Evolutionary conservation across 2,888 invertebrate species (phyloP).

Genomic region (Ochropleura leucogaster): DNA sequence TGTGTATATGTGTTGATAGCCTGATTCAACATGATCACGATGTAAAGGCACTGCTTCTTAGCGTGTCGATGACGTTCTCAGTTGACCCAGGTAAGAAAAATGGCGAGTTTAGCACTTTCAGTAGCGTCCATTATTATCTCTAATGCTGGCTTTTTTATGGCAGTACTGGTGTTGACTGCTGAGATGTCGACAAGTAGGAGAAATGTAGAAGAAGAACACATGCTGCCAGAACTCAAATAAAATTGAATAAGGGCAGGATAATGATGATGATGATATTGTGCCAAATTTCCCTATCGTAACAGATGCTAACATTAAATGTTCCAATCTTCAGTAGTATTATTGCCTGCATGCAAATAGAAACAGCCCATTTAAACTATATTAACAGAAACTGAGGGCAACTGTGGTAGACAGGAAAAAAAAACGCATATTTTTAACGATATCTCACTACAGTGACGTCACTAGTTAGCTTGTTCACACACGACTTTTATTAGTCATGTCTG

Average conservation of each 20-base stretch:
- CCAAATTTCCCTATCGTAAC: neutral
- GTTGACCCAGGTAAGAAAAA: too few species aligned
- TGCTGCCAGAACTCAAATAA: neutral
- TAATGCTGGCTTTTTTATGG: too few species aligned
- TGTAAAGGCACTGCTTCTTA: too few species aligned
- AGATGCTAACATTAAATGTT: neutral
- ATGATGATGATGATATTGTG: neutral
- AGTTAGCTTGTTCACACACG: slow-evolving; percentile 55
- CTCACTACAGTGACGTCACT: slow-evolving; percentile 44
- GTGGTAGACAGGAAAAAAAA: slow-evolving; percentile 28
- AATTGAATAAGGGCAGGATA: neutral
- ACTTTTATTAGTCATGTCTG: slow-evolving; percentile 75
- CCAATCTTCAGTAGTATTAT: neutral
- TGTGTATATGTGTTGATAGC: neutral
- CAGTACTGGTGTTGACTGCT: neutral
- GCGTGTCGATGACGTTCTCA: too few species aligned
- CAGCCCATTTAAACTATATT: slow-evolving; percentile 15
- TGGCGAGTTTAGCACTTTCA: too few species aligned
- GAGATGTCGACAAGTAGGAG: neutral
- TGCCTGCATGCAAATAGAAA: neutral
- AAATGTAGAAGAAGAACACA: neutral
- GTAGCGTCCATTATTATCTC: too few species aligned
- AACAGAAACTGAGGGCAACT: slow-evolving; percentile 16
- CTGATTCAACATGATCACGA: neutral
- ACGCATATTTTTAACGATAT: slow-evolving; percentile 48